Conservation (phyloP, 2,113 vertebrate species). For the Psilopsiagon aymara region DNA sequence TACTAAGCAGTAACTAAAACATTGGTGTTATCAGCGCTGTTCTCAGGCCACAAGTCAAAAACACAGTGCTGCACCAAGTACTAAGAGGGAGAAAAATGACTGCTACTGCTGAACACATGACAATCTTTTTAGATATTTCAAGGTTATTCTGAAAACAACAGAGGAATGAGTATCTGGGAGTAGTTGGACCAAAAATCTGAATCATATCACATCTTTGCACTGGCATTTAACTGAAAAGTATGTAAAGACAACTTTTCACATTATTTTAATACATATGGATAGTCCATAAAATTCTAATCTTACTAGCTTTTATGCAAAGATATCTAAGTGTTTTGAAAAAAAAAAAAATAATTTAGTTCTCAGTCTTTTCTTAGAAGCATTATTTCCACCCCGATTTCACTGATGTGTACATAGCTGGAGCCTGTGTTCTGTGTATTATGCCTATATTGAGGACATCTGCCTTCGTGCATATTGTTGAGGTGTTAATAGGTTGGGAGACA, state of each 20-base stretch:
- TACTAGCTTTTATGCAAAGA: not conserved
- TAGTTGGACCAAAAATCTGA: not conserved
- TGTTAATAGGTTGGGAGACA: constrained; percentile 42
- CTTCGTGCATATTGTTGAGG: constrained; percentile 31
- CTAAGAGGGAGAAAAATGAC: too few species aligned
- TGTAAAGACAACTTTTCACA: not conserved
- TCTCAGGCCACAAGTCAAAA: too few species aligned
- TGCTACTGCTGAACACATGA: too few species aligned
- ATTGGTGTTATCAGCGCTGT: too few species aligned
- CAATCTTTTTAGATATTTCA: not conserved
- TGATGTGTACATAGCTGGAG: constrained; percentile 11
- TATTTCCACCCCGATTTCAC: not conserved
- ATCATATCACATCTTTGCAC: not conserved
- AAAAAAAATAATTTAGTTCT: not conserved
- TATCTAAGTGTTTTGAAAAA: not conserved
- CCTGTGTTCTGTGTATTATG: not conserved
- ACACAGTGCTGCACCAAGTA: too few species aligned
- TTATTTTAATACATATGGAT: not conserved
- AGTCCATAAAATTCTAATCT: not conserved
- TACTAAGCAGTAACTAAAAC: too few species aligned
- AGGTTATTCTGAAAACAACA: not conserved
- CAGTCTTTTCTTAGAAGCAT: not conserved
- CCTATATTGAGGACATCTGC: constrained; percentile 34
- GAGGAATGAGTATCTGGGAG: not conserved
- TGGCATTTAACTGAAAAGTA: not conserved